phyloP scores from a whole-genome alignment of 2,797 vertebrate species.

The Liparis tanakae region DNA sequence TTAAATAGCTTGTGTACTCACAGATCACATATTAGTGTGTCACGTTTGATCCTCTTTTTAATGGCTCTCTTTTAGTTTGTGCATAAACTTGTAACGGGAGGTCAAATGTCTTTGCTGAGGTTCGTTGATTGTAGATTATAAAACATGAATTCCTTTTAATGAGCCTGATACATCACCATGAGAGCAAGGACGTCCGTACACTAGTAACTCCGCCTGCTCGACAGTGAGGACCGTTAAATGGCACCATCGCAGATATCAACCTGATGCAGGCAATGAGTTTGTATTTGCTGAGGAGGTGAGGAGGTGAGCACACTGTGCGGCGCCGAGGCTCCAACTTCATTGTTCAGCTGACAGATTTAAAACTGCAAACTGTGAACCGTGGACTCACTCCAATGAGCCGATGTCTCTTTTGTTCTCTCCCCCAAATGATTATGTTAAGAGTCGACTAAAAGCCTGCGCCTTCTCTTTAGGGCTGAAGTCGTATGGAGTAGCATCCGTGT shows the following conservation, averaged over 20 bases:
- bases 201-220: not conserved
- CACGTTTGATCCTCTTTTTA: conserved; percentile 44
- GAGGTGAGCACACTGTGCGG: conserved; percentile 24
- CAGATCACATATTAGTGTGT: conserved; percentile 22
- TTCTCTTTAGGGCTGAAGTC: conserved; percentile 39
- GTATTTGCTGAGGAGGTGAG: conserved; percentile 34
- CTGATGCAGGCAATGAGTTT: conserved; percentile 4
- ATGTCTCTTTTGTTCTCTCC: conserved; percentile 62
- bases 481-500: conserved; percentile 20
- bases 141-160: conserved; percentile 23
- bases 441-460: conserved; percentile 57
- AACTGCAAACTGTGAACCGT: conserved; percentile 57
- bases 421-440: conserved; percentile 67
- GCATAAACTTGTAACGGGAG: not conserved
- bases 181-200: not conserved
- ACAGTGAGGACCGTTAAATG: not conserved
- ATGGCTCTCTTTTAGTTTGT: conserved; percentile 20
- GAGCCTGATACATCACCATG: not conserved
- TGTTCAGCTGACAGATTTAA: conserved; percentile 63
- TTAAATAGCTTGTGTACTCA: conserved; percentile 12
- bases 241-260: conserved; percentile 12
- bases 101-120: conserved; percentile 26
- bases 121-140: conserved; percentile 20
- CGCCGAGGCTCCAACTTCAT: conserved; percentile 50
- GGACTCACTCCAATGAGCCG: conserved; percentile 53